These are phyloP conservation scores for Ctenopoma kingsleyae DNA, from an alignment of 2,797 vertebrate species.

Conservation along the genomic window DNA sequence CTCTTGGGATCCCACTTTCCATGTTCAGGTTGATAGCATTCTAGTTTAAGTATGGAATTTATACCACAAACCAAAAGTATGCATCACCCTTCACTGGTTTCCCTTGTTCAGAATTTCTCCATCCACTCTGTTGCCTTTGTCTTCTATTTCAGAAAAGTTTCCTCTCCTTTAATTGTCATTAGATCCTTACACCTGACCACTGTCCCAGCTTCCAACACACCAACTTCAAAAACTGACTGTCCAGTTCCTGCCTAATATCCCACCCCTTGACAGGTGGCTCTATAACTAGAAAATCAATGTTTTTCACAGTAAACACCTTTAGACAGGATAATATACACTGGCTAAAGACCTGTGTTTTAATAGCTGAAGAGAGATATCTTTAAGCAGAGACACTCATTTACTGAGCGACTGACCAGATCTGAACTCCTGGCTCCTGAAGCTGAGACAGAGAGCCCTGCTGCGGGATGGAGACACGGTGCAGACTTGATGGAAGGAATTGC, in stretches of 20 bases:
- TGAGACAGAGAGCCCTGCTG: slow-evolving; percentile 1
- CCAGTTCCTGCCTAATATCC: too few species aligned
- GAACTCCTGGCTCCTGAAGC: neutral
- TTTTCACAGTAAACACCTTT: neutral
- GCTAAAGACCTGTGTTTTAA: neutral
- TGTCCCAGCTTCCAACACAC: too few species aligned
- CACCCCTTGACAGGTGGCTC: too few species aligned
- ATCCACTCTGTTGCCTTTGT: slow-evolving; percentile 26
- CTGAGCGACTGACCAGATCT: neutral
- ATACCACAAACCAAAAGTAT: slow-evolving; percentile 71
- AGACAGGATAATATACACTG: neutral
- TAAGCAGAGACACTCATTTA: neutral
- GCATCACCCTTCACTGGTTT: slow-evolving; percentile 60
- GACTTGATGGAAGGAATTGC: neutral
- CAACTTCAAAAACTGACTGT: too few species aligned
- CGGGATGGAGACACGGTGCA: slow-evolving; percentile 13
- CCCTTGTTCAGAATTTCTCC: slow-evolving; percentile 20
- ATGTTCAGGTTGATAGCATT: slow-evolving; percentile 56
- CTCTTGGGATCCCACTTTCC: slow-evolving; percentile 55
- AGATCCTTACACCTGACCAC: too few species aligned
- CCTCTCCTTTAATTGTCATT: slow-evolving; percentile 10
- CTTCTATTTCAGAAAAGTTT: slow-evolving; percentile 34
- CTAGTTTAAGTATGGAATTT: slow-evolving; percentile 58
- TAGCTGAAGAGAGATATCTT: neutral
- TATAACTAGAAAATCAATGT: too few species aligned